Conservation (phyloP, 2,797 vertebrate species). For the Sternotherus odoratus region DNA sequence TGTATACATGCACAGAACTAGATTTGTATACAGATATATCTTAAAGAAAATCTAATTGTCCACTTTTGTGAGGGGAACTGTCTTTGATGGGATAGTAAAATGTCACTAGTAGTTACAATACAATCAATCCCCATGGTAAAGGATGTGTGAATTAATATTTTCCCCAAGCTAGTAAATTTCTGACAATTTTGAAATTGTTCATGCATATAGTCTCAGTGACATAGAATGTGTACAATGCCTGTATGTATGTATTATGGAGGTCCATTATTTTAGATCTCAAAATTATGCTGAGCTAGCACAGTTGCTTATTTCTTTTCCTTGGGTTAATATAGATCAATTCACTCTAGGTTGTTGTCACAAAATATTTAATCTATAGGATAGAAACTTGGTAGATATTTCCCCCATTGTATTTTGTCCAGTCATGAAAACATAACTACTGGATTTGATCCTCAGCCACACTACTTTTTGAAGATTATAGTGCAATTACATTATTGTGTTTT, state of each 20-base stretch:
- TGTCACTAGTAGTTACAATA: neutral
- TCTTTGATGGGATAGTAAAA: neutral
- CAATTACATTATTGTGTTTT: slow-evolving; percentile 10
- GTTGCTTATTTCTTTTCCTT: slow-evolving; percentile 5
- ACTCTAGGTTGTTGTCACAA: slow-evolving; percentile 17
- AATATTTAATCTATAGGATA: slow-evolving; percentile 13
- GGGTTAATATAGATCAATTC: slow-evolving; percentile 13
- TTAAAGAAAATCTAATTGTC: neutral
- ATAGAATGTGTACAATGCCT: neutral
- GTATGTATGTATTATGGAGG: neutral
- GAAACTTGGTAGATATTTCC: neutral
- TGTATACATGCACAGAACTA: neutral
- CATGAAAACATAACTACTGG: slow-evolving; percentile 29
- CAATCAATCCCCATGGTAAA: neutral
- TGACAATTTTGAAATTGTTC: slow-evolving; percentile 4
- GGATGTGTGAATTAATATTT: neutral
- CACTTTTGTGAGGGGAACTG: neutral
- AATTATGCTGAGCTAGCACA: neutral
- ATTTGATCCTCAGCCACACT: slow-evolving; percentile 52
- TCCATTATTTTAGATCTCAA: neutral
- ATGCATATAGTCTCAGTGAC: slow-evolving; percentile 6
- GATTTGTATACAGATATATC: neutral
- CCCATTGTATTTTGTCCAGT: neutral
- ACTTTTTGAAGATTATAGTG: slow-evolving; percentile 67
- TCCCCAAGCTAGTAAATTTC: slow-evolving; percentile 15